Conservation (phyloP, 1,140 invertebrate genomes). For the Phenacoccus solenopsis region DNA sequence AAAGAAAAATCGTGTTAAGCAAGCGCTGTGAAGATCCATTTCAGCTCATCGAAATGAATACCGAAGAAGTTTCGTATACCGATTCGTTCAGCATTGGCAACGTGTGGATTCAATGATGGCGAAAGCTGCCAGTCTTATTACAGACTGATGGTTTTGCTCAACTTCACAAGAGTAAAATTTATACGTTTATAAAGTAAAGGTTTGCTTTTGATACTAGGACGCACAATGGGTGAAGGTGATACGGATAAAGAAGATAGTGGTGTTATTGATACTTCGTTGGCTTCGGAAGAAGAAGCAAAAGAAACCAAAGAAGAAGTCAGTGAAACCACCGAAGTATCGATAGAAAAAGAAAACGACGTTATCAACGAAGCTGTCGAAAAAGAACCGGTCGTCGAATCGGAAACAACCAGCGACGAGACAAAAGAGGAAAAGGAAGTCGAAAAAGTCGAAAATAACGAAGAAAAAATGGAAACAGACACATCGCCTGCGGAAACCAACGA, state of each 20-base stretch:
- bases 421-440: constrained; percentile 31
- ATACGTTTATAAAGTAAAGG: not conserved
- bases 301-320: constrained; percentile 21
- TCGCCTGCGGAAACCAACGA: too few species aligned
- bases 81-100: too few species aligned
- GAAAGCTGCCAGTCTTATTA: not conserved
- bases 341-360: too few species aligned
- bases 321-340: constrained; percentile 19
- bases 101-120: not conserved
- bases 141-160: not conserved
- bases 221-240: constrained; percentile 11
- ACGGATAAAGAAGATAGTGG: constrained; percentile 12
- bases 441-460: constrained; percentile 26
- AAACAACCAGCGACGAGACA: constrained; percentile 33
- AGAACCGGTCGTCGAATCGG: not conserved
- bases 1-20: too few species aligned
- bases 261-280: not conserved
- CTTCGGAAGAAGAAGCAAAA: constrained; percentile 1
- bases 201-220: constrained; percentile 17
- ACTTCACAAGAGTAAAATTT: not conserved
- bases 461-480: constrained; percentile 30
- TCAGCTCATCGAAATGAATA: not conserved
- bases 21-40: not conserved
- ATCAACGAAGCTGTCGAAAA: not conserved
- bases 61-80: not conserved